phyloP scores from a whole-genome alignment of 2,888 invertebrate genomes.

The Diploptera punctata region DNA sequence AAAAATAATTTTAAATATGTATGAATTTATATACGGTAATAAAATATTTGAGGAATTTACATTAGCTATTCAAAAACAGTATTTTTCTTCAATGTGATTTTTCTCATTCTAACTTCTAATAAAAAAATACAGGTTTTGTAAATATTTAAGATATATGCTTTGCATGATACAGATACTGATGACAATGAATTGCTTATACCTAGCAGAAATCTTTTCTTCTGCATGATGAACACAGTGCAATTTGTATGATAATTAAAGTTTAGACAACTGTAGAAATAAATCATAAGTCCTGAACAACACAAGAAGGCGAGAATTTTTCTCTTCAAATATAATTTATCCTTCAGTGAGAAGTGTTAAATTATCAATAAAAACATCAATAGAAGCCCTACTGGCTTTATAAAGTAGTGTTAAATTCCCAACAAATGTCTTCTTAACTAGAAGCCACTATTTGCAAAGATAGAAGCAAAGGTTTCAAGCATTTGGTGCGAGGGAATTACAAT shows the following conservation, averaged over 20 bases:
- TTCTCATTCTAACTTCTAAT: neutral
- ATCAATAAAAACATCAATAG: no score
- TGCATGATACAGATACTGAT: neutral
- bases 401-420: no score
- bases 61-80: slow-evolving; percentile 1
- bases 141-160: neutral
- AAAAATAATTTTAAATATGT: neutral
- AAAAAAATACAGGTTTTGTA: neutral
- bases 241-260: neutral
- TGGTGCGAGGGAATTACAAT: no score
- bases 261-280: neutral
- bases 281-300: slow-evolving; percentile 17
- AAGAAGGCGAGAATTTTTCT: no score
- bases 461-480: no score
- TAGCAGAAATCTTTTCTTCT: neutral
- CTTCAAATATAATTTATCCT: no score
- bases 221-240: neutral
- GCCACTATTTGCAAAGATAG: no score
- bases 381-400: no score
- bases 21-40: neutral
- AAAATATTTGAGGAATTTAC: slow-evolving; percentile 7
- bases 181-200: neutral
- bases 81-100: slow-evolving; percentile 6
- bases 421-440: no score
- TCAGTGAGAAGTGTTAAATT: no score